Conservation (phyloP, 2,888 invertebrate species). For the Dexiosoma caninum region DNA sequence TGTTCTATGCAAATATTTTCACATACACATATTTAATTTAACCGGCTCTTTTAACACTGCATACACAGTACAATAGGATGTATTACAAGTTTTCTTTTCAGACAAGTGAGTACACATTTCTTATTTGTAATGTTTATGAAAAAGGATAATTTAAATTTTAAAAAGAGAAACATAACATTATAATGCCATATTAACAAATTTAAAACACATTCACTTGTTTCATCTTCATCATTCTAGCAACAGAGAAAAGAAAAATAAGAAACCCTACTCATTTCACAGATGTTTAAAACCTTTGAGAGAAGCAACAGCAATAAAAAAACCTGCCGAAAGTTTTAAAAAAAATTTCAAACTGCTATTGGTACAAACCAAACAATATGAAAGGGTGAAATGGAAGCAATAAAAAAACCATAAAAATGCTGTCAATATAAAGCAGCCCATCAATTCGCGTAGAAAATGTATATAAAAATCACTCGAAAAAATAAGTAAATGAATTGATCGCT, state of each 20-base stretch:
- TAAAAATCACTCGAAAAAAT: not conserved
- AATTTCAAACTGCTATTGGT: slow-evolving; percentile 24
- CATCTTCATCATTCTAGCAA: not conserved
- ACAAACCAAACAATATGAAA: slow-evolving; percentile 35
- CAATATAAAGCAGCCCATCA: not conserved
- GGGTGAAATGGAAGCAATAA: slow-evolving; percentile 20
- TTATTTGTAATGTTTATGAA: not conserved
- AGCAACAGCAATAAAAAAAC: slow-evolving; percentile 42
- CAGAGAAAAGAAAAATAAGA: not conserved
- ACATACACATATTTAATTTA: no score
- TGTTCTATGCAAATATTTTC: no score
- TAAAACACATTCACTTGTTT: slow-evolving; percentile 4
- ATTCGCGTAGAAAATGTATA: not conserved
- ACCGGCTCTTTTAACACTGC: no score
- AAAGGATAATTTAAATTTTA: not conserved
- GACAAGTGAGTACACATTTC: not conserved
- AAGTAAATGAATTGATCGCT: not conserved
- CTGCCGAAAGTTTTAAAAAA: slow-evolving; percentile 40
- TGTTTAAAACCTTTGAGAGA: slow-evolving; percentile 40
- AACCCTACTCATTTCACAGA: slow-evolving; percentile 41
- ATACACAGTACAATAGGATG: no score
- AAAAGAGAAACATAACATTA: no score
- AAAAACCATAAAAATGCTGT: slow-evolving; percentile 20
- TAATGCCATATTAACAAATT: slow-evolving; percentile 46
- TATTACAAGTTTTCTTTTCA: no score